Base-by-base conservation (phyloP, 2,113 vertebrate genomes). In the Osmerus mordax region DNA sequence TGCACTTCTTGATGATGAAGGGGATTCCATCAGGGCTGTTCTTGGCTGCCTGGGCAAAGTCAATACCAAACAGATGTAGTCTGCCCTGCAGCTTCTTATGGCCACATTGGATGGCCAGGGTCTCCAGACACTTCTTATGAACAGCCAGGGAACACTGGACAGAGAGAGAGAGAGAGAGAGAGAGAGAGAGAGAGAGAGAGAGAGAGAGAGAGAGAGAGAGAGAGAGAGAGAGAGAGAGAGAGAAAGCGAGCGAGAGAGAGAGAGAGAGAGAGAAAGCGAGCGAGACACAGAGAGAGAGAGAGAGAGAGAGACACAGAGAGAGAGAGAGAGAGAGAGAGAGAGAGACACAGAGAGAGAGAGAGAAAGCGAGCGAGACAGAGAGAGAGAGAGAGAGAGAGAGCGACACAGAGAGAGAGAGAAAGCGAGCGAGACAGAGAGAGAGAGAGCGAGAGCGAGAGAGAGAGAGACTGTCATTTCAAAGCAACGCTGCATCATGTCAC, bases 121-220 rank as follows among this genome's bases (percentile, higher is more conserved):
- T 98, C 88, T 99, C 97, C 71, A 99, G 91, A 86, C 97, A 99
- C 66, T 99, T 99, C 75, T 97, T 97, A 84, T 99, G 97, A 87
- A 96, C 98, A 21, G 96, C 94, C 85, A 99, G 91, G 2, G 94
- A 97, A 84, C 97, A 99, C 97, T 99, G 74, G 21, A 0, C 28
- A 65, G 32, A 72, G 0, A 87, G 79, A 69, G 63, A 78, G 71
- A 74, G 23, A 74, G 12, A 1, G 19, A 60, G 3, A 19, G 8
- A 72, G 25, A 25, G 36, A 68, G 47, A 71, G 19, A 58, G 1
- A 18, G 41, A 47, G 41, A 47, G 41, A 47, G 41, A 47, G 41
- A 47, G 8, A 47, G 41, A 47, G 8, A 47, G 9, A 47, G 9
- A 47, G 1, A 47, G 7, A 47, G 8, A 47, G 41, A 47, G 41